Percentiles rank a stretch among this genome's conserved stretches.
Evolutionary conservation across 2,113 vertebrate species (phyloP).

Genomic region (Tachuris rubrigastra): DNA sequence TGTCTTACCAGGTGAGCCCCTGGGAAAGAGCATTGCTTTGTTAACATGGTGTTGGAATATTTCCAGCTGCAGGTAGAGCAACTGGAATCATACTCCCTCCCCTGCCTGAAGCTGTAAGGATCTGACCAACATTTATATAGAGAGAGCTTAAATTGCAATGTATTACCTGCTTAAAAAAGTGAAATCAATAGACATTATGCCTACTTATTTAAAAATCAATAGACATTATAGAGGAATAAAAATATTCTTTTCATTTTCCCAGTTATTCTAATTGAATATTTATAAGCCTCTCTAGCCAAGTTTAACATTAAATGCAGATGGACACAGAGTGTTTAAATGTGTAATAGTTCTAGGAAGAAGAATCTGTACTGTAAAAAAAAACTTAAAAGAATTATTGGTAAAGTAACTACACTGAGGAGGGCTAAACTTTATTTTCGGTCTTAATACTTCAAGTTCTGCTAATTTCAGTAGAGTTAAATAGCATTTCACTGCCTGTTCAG

Average conservation of each 20-base stretch:
- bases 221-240: neutral
- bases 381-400: neutral
- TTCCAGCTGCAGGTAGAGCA: neutral
- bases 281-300: neutral
- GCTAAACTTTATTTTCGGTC: neutral
- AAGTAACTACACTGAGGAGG: neutral
- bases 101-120: neutral
- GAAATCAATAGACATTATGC: constrained; percentile 4
- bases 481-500: neutral
- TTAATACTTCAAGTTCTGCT: neutral
- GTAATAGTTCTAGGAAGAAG: neutral
- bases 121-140: neutral
- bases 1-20: neutral
- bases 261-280: constrained; percentile 14
- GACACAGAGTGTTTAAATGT: neutral
- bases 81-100: neutral
- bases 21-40: neutral
- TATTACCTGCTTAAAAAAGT: neutral
- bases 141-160: neutral
- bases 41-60: neutral
- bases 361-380: neutral
- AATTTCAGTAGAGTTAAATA: neutral
- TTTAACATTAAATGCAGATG: neutral
- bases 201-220: constrained; percentile 43
- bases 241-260: constrained; percentile 41